Conservation (phyloP, 2,888 invertebrate genomes). For the Apoderus coryli region DNA sequence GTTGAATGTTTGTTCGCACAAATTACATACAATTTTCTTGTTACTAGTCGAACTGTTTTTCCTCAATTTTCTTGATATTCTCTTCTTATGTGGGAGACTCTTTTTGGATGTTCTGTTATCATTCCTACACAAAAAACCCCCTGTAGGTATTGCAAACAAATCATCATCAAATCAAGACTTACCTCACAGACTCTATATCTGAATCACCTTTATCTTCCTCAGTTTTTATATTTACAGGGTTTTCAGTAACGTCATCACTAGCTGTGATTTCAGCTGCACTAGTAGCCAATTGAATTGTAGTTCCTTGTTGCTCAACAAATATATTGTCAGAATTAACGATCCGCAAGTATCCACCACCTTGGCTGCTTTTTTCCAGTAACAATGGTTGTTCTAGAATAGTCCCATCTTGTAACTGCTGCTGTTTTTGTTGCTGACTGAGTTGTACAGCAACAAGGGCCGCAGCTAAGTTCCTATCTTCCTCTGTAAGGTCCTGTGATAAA, state of each 20-base stretch:
- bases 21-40: slow-evolving; percentile 32
- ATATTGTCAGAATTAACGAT: slow-evolving; percentile 29
- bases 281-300: slow-evolving; percentile 17
- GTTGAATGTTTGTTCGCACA: slow-evolving; percentile 34
- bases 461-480: slow-evolving; percentile 45
- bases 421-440: slow-evolving; percentile 43
- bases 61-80: slow-evolving; percentile 64
- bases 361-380: slow-evolving; percentile 22
- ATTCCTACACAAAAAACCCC: slow-evolving; percentile 19
- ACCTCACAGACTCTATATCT: slow-evolving; percentile 25
- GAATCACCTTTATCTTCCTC: slow-evolving; percentile 27
- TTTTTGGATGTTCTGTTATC: slow-evolving; percentile 37
- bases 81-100: slow-evolving; percentile 73
- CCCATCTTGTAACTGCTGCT: slow-evolving; percentile 34
- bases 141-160: not conserved
- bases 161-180: slow-evolving; percentile 5
- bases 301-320: slow-evolving; percentile 24
- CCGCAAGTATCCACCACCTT: slow-evolving; percentile 25
- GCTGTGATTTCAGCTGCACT: not conserved
- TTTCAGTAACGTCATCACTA: no score
- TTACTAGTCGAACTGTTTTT: slow-evolving; percentile 31
- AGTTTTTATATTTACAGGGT: no score
- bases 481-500: slow-evolving; percentile 34
- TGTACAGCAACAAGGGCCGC: slow-evolving; percentile 48
- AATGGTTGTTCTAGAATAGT: slow-evolving; percentile 27